Evolutionary conservation across 2,797 vertebrate species (phyloP).

Genomic region (Arnoldichthys spilopterus): DNA sequence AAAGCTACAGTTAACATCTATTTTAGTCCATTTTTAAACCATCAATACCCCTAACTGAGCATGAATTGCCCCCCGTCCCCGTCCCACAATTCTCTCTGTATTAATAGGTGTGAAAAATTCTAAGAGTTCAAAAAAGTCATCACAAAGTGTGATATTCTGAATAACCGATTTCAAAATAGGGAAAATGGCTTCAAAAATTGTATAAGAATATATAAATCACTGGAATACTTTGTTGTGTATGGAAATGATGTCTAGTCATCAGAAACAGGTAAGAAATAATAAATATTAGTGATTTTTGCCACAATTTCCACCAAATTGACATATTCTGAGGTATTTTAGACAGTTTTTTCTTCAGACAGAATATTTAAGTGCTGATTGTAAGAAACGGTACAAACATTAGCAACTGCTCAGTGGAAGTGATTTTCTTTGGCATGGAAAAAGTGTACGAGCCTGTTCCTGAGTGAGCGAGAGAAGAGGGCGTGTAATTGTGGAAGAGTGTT

Average conservation of each 20-base stretch:
- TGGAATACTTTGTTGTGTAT: neutral
- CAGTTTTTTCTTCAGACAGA: neutral
- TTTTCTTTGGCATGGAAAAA: slow-evolving; percentile 48
- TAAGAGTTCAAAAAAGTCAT: neutral
- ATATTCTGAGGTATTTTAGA: neutral
- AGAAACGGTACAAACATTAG: neutral
- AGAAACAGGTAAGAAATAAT: slow-evolving; percentile 1
- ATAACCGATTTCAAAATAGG: neutral
- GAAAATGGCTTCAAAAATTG: slow-evolving; percentile 4
- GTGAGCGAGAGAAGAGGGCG: slow-evolving; percentile 12
- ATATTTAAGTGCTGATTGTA: neutral
- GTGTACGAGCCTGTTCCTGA: slow-evolving; percentile 37
- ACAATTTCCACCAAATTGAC: neutral
- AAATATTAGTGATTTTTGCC: slow-evolving; percentile 13
- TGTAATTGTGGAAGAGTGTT: neutral
- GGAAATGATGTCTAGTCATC: neutral
- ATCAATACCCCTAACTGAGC: neutral
- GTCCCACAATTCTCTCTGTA: neutral
- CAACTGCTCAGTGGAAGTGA: neutral
- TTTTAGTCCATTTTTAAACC: neutral
- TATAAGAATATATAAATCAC: slow-evolving; percentile 19
- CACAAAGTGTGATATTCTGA: slow-evolving; percentile 1
- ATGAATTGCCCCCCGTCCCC: neutral
- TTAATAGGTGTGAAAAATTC: neutral
- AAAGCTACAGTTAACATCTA: slow-evolving; percentile 1